Base-by-base conservation (phyloP, 2,888 invertebrate species). In the Scelioninae gen. 1 region DNA sequence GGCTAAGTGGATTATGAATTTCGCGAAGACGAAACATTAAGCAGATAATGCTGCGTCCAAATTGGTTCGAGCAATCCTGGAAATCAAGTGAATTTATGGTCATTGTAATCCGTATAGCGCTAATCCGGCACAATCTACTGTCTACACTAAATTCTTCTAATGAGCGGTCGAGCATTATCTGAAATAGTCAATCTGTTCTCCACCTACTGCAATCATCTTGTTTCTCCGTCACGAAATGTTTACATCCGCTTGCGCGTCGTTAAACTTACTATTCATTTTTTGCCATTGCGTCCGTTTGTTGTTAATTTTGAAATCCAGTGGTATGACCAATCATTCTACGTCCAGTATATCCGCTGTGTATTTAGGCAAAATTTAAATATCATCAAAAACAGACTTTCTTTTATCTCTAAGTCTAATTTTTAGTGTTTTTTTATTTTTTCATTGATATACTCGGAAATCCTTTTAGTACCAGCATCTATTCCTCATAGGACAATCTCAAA, bases 181-280 rank as follows among this genome's bases (percentile, higher is more conserved):
- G 32, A 56, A 56, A 72, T 43, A 62, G 72, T 72, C 72, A 72
- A 62, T 72, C 72, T 74, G 38, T 38, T 74, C 45, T 63, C 53
- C 53, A 32, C 53, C 51, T 72, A 62, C 72, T 62, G 34, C 31
- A 62, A 62, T 72, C 53, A 72, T 62, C 62, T 62, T 23, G 32
- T 62, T 74, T 63, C 31, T 45, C 23, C 53, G 31, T 72, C 72
- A 34, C 62, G 53, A 62, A 72, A 62, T 60, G 58, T 71, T 32
- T 58, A 15, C 43, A 15, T 45, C 34, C 66, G n/a, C 45, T 58
- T 11, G 32, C 51, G 29, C 23, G 51, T 29, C 29, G 43, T 43
- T 43, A 10, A 43, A n/a, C 5, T 43, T n/a, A n/a, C 43, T 10
- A n/a, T n/a, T 43, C n/a, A 0, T n/a, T 47, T 47, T 15, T 47